Evolutionary conservation across 2,888 invertebrate genomes (phyloP), one percentile per base, ranked within the genome.

Genomic region (Nemoura dubitans): DNA sequence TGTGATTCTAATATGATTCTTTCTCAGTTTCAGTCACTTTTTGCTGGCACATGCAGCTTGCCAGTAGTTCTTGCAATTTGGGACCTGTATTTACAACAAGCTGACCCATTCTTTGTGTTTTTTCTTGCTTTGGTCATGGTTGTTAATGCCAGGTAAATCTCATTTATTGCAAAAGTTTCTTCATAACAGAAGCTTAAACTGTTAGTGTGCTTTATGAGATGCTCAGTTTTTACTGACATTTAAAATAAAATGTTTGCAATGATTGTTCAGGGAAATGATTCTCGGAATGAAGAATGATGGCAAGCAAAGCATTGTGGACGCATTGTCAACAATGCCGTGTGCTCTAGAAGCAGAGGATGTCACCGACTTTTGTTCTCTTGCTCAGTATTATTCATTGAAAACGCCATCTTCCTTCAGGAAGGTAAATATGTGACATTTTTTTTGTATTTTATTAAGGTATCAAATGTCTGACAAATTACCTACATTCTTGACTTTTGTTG

Each of bases 61-160:
- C 96, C 96, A 89, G 98, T 98, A 21, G 96, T 97, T 76, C 95
- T 97, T 86, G 95, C 95, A 88, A 97, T 99, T 96, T 99, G 99
- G 99, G 99, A 99, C 92, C 94, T 98, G 87, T 98, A 98, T 91
- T 97, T 99, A 91, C 98, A 98, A 92, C 96, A 97, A 91, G 96
- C 97, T 27, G 99, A 99, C 93, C 98, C 98, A 14, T 99, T 99
- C 92, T 96, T 98, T 89, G 95, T 98, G 90, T 98, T 99, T 92
- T 99, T 98, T 90, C 93, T 99, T 87, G 96, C 97, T 16, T 93
- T 99, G 78, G 98, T 99, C 86, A 98, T 99, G 93, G 94, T 99
- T 28, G 95, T 99, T 86, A 99, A 99, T 93, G 97, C 98, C 10
- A 95, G 94, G 94, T 94, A 90, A 91, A 82, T n/a, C 6, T n/a